Percentiles rank a stretch among this genome's conserved stretches.
Evolutionary conservation across 2,888 invertebrate genomes (phyloP).

Genomic region (Drosophila mercatorum): DNA sequence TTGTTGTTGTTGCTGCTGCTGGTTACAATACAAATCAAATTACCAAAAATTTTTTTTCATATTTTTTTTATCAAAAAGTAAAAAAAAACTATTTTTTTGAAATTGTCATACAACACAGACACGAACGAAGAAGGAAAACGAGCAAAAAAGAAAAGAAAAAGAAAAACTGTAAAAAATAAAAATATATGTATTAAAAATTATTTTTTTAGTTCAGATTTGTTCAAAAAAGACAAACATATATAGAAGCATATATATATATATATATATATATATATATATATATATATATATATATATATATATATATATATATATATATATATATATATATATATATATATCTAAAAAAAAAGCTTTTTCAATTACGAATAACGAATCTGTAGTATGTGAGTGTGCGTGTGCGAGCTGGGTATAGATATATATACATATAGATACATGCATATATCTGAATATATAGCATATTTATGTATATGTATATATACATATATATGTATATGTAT

Average conservation of each 20-base stretch:
- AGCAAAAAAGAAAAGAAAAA: neutral
- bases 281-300: slow-evolving; percentile 35
- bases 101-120: slow-evolving; percentile 33
- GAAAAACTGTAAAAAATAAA: slow-evolving; percentile 24
- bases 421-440: slow-evolving; percentile 17
- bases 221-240: slow-evolving; percentile 32
- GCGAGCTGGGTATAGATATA: slow-evolving; percentile 33
- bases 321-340: slow-evolving; percentile 35
- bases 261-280: slow-evolving; percentile 30
- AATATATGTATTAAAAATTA: neutral
- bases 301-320: slow-evolving; percentile 35
- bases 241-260: slow-evolving; percentile 22
- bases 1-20: slow-evolving; percentile 50
- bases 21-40: slow-evolving; percentile 44
- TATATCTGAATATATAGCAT: neutral
- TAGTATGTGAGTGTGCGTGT: slow-evolving; percentile 42
- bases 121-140: slow-evolving; percentile 19
- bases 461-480: neutral
- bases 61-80: slow-evolving; percentile 35
- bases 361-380: slow-evolving; percentile 54
- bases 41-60: slow-evolving; percentile 51
- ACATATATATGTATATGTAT: slow-evolving; percentile 5
- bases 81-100: slow-evolving; percentile 40
- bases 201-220: slow-evolving; percentile 47
- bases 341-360: slow-evolving; percentile 50